A percentile compares a stretch with the other conserved stretches of the same genome.
Conservation (phyloP, 2,888 invertebrate genomes). For the Dendrolimus pini region DNA sequence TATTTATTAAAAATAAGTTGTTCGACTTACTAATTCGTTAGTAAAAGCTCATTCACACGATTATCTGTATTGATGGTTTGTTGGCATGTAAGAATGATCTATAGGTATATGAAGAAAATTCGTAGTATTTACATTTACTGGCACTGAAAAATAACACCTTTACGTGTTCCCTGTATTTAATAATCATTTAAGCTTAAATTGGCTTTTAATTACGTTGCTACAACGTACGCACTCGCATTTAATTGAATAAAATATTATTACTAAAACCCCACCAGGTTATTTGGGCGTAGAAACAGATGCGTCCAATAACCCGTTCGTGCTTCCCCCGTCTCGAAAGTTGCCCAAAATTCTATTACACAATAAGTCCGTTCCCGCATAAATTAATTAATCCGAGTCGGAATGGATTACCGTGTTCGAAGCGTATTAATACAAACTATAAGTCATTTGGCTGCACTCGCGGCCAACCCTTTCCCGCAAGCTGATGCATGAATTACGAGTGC, state of each 20-base stretch:
- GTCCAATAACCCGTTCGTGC: background rate
- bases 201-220: background rate
- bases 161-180: background rate
- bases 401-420: constrained; percentile 56
- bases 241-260: background rate
- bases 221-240: background rate
- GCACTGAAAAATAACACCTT: too few species aligned
- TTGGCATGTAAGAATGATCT: too few species aligned
- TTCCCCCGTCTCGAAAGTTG: background rate
- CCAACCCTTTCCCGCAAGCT: constrained; percentile 67
- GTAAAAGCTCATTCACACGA: too few species aligned
- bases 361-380: constrained; percentile 33
- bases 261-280: background rate
- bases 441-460: constrained; percentile 58
- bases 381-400: constrained; percentile 57
- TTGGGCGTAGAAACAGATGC: background rate
- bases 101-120: too few species aligned
- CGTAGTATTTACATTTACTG: too few species aligned
- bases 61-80: too few species aligned
- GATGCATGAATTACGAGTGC: constrained; percentile 62
- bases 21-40: too few species aligned
- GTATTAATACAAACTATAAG: constrained; percentile 69
- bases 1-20: too few species aligned
- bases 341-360: constrained; percentile 16
- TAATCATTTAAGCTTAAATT: background rate